These are phyloP conservation scores for Portevinia maculata DNA, from an alignment of 2,888 invertebrate genomes.

Conservation along the genomic window DNA sequence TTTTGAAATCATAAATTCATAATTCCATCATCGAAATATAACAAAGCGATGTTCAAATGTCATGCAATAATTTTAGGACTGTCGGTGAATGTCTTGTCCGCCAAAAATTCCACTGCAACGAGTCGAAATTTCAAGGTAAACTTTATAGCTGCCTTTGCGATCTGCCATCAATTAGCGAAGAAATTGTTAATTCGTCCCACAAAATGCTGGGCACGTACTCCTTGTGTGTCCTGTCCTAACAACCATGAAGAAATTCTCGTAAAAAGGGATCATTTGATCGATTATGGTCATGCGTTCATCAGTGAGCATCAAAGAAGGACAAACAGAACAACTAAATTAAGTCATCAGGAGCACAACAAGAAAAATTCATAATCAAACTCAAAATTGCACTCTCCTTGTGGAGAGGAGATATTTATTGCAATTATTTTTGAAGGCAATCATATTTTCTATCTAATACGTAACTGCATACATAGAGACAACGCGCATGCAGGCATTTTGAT, in stretches of 20 bases:
- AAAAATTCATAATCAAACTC: constrained; percentile 53
- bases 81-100: constrained; percentile 47
- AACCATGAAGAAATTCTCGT: constrained; percentile 45
- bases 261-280: constrained; percentile 52
- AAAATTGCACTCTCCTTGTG: constrained; percentile 57
- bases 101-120: constrained; percentile 50
- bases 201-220: constrained; percentile 82
- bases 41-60: constrained; percentile 69
- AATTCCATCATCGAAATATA: constrained; percentile 69
- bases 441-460: constrained; percentile 30
- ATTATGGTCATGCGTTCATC: constrained; percentile 44
- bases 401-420: constrained; percentile 2
- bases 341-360: constrained; percentile 61
- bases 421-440: constrained; percentile 26
- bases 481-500: constrained; percentile 65
- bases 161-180: constrained; percentile 81
- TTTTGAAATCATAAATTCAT: constrained; percentile 74
- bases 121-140: constrained; percentile 49
- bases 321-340: constrained; percentile 48
- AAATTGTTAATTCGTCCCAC: constrained; percentile 79
- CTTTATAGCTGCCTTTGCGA: constrained; percentile 29
- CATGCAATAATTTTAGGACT: constrained; percentile 69
- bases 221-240: constrained; percentile 80
- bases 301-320: not conserved
- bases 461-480: constrained; percentile 6